Conservation (phyloP, 2,113 vertebrate genomes). For the Parus major region DNA sequence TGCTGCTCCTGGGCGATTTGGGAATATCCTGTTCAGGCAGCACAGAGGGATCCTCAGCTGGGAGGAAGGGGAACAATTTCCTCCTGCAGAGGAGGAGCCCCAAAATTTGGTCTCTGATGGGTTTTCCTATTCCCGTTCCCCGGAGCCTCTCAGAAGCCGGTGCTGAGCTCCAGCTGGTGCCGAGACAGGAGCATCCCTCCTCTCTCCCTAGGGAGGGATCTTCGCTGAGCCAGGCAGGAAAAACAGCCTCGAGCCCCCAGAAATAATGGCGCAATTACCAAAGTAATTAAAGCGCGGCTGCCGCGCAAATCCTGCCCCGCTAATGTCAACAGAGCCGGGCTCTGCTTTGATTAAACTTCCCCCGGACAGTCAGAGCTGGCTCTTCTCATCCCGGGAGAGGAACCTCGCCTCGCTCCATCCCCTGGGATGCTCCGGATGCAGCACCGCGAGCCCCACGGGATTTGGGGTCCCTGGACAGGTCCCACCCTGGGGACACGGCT, state of each 20-base stretch:
- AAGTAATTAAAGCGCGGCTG: neutral
- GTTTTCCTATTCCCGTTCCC: rapidly evolving
- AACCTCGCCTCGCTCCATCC: neutral
- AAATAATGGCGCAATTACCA: neutral
- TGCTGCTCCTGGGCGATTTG: rapidly evolving
- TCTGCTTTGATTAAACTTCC: neutral
- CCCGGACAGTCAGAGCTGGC: rapidly evolving
- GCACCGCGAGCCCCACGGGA: rapidly evolving
- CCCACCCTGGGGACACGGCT: neutral
- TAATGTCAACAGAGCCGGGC: neutral
- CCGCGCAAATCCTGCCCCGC: neutral
- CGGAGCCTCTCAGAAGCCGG: neutral
- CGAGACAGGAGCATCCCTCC: neutral
- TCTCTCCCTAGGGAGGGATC: neutral
- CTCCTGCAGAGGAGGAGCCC: neutral
- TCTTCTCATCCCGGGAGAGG: neutral
- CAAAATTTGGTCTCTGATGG: neutral
- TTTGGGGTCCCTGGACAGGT: neutral
- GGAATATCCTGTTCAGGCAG: neutral
- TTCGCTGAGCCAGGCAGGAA: neutral
- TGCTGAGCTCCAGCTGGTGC: neutral
- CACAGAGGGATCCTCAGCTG: neutral
- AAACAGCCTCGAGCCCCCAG: neutral
- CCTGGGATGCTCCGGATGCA: neutral
- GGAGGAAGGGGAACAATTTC: neutral